Evolutionary conservation across 2,113 vertebrate species (phyloP).

Genomic region (Athene noctua): DNA sequence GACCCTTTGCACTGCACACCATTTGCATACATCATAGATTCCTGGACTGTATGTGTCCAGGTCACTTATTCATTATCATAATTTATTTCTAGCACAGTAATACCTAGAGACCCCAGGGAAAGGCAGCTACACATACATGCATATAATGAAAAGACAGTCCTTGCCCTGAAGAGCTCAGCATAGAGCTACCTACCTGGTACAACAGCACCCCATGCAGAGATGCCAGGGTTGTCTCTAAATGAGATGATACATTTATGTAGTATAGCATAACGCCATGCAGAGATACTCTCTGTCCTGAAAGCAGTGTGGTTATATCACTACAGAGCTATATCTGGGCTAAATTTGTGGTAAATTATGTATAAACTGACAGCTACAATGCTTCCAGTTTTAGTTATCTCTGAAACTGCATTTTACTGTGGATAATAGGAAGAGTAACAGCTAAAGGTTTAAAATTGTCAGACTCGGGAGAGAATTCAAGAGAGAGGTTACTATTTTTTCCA

Average conservation of each 20-base stretch:
- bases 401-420: not conserved
- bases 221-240: not conserved
- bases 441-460: not conserved
- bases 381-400: not conserved
- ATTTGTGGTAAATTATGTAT: constrained; percentile 5
- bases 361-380: not conserved
- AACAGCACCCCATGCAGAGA: constrained; percentile 41
- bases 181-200: not conserved
- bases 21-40: constrained; percentile 57
- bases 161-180: constrained; percentile 22
- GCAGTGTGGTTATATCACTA: not conserved
- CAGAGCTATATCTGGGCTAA: not conserved
- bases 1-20: not conserved
- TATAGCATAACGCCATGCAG: not conserved
- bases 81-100: constrained; percentile 54
- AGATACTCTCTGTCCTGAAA: not conserved
- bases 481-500: not conserved
- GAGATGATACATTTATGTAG: not conserved
- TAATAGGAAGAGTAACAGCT: not conserved
- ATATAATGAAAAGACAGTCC: constrained; percentile 44
- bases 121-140: constrained; percentile 29
- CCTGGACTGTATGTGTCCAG: not conserved
- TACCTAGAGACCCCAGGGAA: constrained; percentile 17
- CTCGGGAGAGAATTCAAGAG: not conserved
- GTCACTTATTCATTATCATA: constrained; percentile 52